Percentiles rank a stretch among this genome's conserved stretches.
phyloP scores from a whole-genome alignment of 2,113 vertebrate genomes.

The Hypanus sabinus region DNA sequence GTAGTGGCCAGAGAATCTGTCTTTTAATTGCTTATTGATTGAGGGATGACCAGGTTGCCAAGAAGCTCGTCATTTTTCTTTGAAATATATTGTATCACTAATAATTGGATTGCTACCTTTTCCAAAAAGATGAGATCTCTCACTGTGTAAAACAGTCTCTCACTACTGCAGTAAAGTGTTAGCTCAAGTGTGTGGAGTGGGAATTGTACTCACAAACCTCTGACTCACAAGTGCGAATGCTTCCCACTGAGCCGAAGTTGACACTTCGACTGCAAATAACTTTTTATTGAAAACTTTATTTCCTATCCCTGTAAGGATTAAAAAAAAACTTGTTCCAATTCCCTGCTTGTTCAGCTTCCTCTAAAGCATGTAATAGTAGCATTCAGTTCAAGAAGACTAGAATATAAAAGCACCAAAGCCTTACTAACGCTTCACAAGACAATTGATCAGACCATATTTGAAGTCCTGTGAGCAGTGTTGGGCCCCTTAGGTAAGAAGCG shows the following conservation, averaged over 20 bases:
- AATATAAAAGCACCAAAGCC: no score
- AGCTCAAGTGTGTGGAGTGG: background rate
- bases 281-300: background rate
- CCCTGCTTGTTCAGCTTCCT: no score
- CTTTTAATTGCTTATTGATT: background rate
- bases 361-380: no score
- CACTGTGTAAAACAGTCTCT: background rate
- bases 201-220: background rate
- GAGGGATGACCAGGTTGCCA: background rate
- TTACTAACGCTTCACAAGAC: no score
- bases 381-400: no score
- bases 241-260: background rate
- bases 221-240: no score
- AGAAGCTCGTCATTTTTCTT: background rate
- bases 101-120: background rate
- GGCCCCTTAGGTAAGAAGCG: no score
- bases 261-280: background rate
- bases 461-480: no score
- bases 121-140: background rate
- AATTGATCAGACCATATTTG: no score
- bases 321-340: no score
- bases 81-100: background rate
- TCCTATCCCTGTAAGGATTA: no score
- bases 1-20: background rate
- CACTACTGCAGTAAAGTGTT: background rate